These are phyloP conservation scores for Cetoscarus ocellatus DNA, from an alignment of 2,797 vertebrate species.

Conservation along the genomic window DNA sequence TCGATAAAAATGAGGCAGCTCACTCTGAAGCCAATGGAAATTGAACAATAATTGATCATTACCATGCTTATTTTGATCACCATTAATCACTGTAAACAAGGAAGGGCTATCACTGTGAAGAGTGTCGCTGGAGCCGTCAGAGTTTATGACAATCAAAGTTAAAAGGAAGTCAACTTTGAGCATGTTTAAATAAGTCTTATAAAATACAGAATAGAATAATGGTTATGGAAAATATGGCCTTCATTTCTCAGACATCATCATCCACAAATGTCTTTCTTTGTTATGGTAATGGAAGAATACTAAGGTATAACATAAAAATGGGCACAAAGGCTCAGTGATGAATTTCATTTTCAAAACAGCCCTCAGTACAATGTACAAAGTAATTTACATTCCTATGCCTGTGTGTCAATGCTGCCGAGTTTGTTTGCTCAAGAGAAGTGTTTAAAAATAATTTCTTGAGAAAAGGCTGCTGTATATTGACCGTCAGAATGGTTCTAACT, in stretches of 20 bases:
- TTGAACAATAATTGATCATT: constrained; percentile 55
- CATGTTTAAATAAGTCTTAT: constrained; percentile 10
- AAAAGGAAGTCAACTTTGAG: constrained; percentile 28
- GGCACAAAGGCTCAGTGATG: constrained; percentile 20
- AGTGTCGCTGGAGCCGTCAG: constrained; percentile 16
- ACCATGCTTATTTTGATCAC: constrained; percentile 36
- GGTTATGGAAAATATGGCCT: constrained; percentile 3
- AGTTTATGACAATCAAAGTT: constrained; percentile 35
- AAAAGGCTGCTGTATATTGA: too few species aligned
- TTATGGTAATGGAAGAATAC: constrained; percentile 25
- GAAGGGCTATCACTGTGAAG: constrained; percentile 8
- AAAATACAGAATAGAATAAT: constrained; percentile 11
- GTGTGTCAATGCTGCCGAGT: too few species aligned
- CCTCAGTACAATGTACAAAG: not conserved
- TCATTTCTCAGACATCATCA: constrained; percentile 32
- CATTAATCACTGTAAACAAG: constrained; percentile 58
- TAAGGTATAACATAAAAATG: constrained; percentile 23
- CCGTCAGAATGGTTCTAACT: too few species aligned
- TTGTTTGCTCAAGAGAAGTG: too few species aligned
- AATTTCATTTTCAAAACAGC: constrained; percentile 19
- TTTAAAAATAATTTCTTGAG: too few species aligned
- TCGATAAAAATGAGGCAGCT: constrained; percentile 36
- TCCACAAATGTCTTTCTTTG: constrained; percentile 27
- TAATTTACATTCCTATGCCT: too few species aligned
- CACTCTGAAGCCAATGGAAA: constrained; percentile 43